A percentile compares a stretch with the other conserved stretches of the same genome.
phyloP scores from a whole-genome alignment of 2,113 vertebrate genomes.

The Gymnogyps californianus region DNA sequence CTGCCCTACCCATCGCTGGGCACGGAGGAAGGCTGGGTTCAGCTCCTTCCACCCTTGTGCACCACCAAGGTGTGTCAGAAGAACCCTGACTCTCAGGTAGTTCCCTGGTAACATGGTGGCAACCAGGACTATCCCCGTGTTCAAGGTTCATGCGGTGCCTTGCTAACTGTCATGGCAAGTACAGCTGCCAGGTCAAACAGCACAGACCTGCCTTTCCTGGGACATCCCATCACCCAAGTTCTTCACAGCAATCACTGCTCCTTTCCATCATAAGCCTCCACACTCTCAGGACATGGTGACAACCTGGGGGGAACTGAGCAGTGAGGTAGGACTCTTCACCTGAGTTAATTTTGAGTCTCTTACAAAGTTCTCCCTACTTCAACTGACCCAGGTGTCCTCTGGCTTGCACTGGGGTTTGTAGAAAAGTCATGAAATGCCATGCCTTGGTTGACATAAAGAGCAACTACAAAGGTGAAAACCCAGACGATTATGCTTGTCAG shows the following conservation, averaged over 20 bases:
- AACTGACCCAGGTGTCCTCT: background rate
- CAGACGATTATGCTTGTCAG: background rate
- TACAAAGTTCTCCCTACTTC: background rate
- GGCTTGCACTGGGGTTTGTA: background rate
- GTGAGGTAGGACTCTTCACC: background rate
- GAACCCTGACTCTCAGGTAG: background rate
- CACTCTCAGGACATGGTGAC: background rate
- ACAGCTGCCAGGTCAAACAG: background rate
- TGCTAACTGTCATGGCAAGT: background rate
- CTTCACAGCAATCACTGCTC: background rate
- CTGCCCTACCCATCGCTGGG: background rate
- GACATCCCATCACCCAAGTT: background rate
- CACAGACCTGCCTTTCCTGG: background rate
- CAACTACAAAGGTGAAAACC: background rate
- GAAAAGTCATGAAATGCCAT: background rate
- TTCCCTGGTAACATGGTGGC: background rate
- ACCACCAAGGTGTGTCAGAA: background rate
- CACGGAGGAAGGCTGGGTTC: background rate
- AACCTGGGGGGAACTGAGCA: background rate
- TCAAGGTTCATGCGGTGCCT: background rate
- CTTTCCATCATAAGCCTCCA: background rate
- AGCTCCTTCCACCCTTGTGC: background rate
- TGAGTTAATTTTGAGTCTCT: background rate
- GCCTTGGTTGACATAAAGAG: background rate
- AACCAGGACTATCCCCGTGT: fast-evolving